These are phyloP conservation scores for Notocelia uddmanniana DNA, from an alignment of 2,888 invertebrate species.

Conservation along the genomic window DNA sequence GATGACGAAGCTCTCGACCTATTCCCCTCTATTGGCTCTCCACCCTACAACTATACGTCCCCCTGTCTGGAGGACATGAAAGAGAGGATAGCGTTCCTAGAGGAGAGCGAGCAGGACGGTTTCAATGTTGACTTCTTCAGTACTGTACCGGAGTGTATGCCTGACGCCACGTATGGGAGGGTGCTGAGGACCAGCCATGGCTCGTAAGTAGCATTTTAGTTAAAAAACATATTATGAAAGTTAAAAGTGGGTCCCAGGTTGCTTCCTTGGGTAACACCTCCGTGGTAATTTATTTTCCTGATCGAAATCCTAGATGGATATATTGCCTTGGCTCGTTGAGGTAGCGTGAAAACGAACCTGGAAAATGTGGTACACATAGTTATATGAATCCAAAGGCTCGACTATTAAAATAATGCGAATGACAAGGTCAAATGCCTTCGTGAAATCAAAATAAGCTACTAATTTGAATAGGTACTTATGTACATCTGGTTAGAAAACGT, in stretches of 20 bases:
- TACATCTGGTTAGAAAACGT: too few relatives aligned
- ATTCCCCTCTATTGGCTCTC: constrained; percentile 62
- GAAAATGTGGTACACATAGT: too few relatives aligned
- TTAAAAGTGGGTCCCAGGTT: neutral
- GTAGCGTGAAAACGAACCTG: too few relatives aligned
- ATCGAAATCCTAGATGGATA: too few relatives aligned
- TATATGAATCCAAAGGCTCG: too few relatives aligned
- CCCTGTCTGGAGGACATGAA: constrained; percentile 65
- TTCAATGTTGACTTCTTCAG: constrained; percentile 69
- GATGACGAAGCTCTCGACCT: constrained; percentile 67
- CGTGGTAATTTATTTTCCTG: too few relatives aligned
- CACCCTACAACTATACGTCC: constrained; percentile 71
- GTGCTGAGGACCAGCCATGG: constrained; percentile 58
- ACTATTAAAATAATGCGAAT: too few relatives aligned
- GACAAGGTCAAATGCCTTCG: too few relatives aligned
- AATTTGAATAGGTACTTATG: too few relatives aligned
- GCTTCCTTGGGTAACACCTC: neutral
- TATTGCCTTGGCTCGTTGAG: too few relatives aligned
- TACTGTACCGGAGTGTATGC: constrained; percentile 62
- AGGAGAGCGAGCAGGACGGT: constrained; percentile 65
- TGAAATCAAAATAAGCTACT: too few relatives aligned
- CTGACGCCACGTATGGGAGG: constrained; percentile 73
- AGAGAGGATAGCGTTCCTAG: constrained; percentile 57
- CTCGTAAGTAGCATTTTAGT: constrained; percentile 60
- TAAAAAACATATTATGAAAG: too few relatives aligned